A percentile compares a stretch with the other conserved stretches of the same genome.
Evolutionary conservation across 2,888 invertebrate genomes (phyloP).

Genomic region (Rhingia rostrata): DNA sequence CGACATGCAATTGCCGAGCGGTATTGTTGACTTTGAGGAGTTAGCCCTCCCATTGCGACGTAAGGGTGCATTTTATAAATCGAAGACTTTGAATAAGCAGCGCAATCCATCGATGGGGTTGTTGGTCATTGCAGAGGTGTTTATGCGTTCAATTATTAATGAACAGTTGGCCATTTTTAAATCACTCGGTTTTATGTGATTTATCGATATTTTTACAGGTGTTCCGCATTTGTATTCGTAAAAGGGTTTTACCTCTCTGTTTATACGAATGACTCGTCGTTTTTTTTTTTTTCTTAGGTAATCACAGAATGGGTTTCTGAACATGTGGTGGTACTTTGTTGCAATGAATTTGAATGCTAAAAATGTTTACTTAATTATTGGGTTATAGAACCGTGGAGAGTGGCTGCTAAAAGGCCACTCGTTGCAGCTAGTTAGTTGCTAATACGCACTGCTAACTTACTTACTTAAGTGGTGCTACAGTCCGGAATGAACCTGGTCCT

Average conservation of each 20-base stretch:
- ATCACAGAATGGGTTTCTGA: not conserved
- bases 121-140: conserved; percentile 68
- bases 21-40: conserved; percentile 65
- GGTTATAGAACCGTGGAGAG: not conserved
- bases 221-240: conserved; percentile 46
- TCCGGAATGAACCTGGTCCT: too few species aligned
- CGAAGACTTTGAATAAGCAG: conserved; percentile 13
- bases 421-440: too few species aligned
- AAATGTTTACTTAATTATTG: not conserved
- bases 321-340: not conserved
- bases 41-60: not conserved
- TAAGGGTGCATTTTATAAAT: conserved; percentile 1
- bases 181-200: conserved; percentile 66
- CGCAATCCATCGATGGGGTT: conserved; percentile 41
- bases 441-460: too few species aligned
- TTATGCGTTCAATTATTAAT: conserved; percentile 66
- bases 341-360: not conserved
- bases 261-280: conserved; percentile 14
- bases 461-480: too few species aligned
- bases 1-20: conserved; percentile 54
- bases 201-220: conserved; percentile 73
- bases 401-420: too few species aligned
- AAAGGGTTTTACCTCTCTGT: conserved; percentile 37
- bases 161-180: conserved; percentile 45
- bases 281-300: not conserved